Evolutionary conservation across 2,888 invertebrate genomes (phyloP), one percentile per base, ranked within the genome.

Genomic region (Oasisia sp.): DNA sequence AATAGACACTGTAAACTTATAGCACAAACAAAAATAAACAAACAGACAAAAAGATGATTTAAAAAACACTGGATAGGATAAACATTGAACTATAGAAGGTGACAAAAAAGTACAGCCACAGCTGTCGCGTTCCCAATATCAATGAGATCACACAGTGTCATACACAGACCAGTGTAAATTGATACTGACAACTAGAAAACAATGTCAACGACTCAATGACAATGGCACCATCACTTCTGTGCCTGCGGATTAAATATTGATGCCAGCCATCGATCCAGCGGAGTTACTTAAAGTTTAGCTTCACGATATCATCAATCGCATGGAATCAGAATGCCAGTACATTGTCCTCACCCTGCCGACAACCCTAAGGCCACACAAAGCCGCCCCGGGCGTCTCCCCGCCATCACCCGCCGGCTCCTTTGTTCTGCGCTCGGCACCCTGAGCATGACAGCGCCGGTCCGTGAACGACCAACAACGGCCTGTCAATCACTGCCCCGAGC

Each of bases 361-460:
- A 56, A 91, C 91, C 44, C 45, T 32, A 12, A 27, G 90, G 38
- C 90, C 91, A 91, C 45, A 91, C 91, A 32, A 44, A 56, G 32
- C 91, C 32, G 91, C 91, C 91, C 45, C 91, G 44, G 38, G 32
- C 91, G 32, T 45, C 44, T 1, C 27, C 91, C 50, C 45, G 27
- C 4, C 90, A 90, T 7, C 32, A 12, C 7, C 90, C 14, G 90
- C 32, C 90, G 44, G 90, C 90, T 32, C 91, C 45, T 45, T 44
- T 32, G 91, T 91, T 56, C 91, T n/a, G 91, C n/a, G 50, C 50
- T 50, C 50, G 27, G 45, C 32, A 44, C 32, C 27, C 74, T 19
- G 74, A n/a, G n/a, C n/a, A n/a, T n/a, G n/a, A 27, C 74, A 74
- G 74, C 74, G 74, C 27, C 74, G 74, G 27, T 74, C 74, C 74